Base-by-base conservation (phyloP, 2,888 invertebrate species). In the Diachrysia chrysitis region DNA sequence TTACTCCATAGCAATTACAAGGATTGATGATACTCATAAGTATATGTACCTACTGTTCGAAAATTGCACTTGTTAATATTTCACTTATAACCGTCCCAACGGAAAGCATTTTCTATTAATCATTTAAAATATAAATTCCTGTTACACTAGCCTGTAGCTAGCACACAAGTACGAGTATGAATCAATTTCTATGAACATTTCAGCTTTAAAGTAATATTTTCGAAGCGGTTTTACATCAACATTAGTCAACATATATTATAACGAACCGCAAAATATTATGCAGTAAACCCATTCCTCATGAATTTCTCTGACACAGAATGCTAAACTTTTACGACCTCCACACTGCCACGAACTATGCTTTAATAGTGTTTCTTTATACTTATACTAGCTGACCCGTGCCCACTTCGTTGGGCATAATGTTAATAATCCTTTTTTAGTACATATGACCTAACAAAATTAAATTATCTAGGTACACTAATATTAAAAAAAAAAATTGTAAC, bases 111-210 rank as follows among this genome's bases (percentile, higher is more conserved):
- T 3, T 10, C 19, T 12, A 51, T 51, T 51, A 21, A 51, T 51
- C 21, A 51, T 51, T 12, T 2, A 51, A 21, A 51, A 21, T 4
- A 14, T 19, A 21, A 19, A 21, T 51, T 51, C 21, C 21, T 51
- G 48, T 19, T 21, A 19, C 16, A 42, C 48, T 10, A 21, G 21
- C 12, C 12, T 48, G 37, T 16, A 25, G 37, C 14, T 16, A 37
- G 21, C 0, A 42, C n/a, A 21, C 23, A 25, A 54, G 14, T 21
- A 25, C 25, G 25, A 25, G 25, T 6, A 54, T 25, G 25, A 54
- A 54, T 54, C 54, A 54, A 54, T 54, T 54, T 25, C 54, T 54
- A 54, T 23, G 54, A 54, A 25, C 23, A 23, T 54, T 54, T 25
- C 51, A 54, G 19, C 48, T 51, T 48, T 42, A 19, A 51, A 51